Percentiles rank a stretch among this genome's conserved stretches.
Evolutionary conservation across 1,140 invertebrate species (phyloP).

Genomic region (Delia radicum): DNA sequence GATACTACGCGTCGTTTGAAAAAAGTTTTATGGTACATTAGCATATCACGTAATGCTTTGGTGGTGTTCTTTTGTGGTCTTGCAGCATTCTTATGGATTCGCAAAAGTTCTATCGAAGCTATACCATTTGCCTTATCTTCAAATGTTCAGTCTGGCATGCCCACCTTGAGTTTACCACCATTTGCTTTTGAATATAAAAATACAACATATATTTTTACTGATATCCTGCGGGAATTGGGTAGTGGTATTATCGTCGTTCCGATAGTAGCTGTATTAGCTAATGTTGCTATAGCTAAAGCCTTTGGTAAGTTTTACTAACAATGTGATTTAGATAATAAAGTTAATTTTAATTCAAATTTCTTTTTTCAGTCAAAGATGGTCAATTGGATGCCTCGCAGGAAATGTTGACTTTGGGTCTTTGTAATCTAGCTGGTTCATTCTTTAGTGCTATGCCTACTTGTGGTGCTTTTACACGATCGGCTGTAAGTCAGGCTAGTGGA

Average conservation of each 20-base stretch:
- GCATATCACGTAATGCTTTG: conserved; percentile 78
- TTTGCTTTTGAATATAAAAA: conserved; percentile 65
- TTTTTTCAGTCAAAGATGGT: conserved; percentile 56
- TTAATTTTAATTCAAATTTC: neutral
- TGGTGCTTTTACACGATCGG: conserved; percentile 76
- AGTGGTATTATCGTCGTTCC: conserved; percentile 74
- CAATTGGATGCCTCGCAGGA: conserved; percentile 72
- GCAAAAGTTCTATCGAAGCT: conserved; percentile 43
- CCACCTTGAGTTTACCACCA: conserved; percentile 63
- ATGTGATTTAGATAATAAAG: neutral
- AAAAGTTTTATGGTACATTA: conserved; percentile 71
- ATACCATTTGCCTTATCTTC: conserved; percentile 57
- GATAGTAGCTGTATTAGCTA: conserved; percentile 77
- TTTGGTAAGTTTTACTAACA: conserved; percentile 64
- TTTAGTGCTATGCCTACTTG: conserved; percentile 76
- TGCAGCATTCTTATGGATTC: conserved; percentile 60
- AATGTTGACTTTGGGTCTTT: conserved; percentile 71
- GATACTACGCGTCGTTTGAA: conserved; percentile 57
- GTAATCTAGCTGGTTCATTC: conserved; percentile 73
- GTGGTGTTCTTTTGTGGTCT: conserved; percentile 71
- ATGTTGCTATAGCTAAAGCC: conserved; percentile 85
- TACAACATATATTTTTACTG: conserved; percentile 62
- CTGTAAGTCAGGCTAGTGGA: conserved; percentile 74
- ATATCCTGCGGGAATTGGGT: conserved; percentile 68
- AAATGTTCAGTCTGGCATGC: conserved; percentile 68